These are phyloP conservation scores for Brachionus angularis DNA, from an alignment of 1,140 invertebrate species.

Conservation along the genomic window DNA sequence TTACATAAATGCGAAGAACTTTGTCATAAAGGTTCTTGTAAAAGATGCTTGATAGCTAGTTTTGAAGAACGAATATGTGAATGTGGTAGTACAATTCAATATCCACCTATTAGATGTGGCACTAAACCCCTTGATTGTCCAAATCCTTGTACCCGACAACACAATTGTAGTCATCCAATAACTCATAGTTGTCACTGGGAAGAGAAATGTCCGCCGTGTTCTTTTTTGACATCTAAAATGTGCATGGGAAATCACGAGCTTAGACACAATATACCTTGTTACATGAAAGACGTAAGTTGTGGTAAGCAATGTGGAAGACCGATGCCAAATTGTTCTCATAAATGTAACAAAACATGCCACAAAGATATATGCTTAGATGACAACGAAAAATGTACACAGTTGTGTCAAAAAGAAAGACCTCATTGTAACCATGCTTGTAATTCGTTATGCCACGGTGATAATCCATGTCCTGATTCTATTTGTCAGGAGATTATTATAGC, in stretches of 20 bases:
- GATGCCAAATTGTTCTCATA: slow-evolving; percentile 72
- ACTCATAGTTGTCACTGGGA: slow-evolving; percentile 67
- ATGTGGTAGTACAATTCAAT: slow-evolving; percentile 77
- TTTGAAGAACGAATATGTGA: slow-evolving; percentile 87
- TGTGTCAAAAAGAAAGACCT: slow-evolving; percentile 65
- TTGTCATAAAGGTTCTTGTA: slow-evolving; percentile 53
- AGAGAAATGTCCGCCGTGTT: slow-evolving; percentile 81
- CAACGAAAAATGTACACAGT: slow-evolving; percentile 66
- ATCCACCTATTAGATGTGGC: slow-evolving; percentile 85
- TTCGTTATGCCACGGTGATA: slow-evolving; percentile 68
- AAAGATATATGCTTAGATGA: slow-evolving; percentile 60
- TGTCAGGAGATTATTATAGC: slow-evolving; percentile 63
- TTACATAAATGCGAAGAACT: slow-evolving; percentile 77
- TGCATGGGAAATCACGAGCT: slow-evolving; percentile 85
- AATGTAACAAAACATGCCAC: slow-evolving; percentile 71
- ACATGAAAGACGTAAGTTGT: slow-evolving; percentile 80
- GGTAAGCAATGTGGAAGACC: slow-evolving; percentile 76
- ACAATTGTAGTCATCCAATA: slow-evolving; percentile 73
- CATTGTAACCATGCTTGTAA: slow-evolving; percentile 74
- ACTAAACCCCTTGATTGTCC: slow-evolving; percentile 74
- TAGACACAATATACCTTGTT: slow-evolving; percentile 61
- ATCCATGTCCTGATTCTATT: slow-evolving; percentile 63
- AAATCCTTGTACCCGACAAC: slow-evolving; percentile 69
- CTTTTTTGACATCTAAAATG: slow-evolving; percentile 76
- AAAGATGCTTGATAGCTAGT: slow-evolving; percentile 56